A percentile compares a stretch with the other conserved stretches of the same genome.
Evolutionary conservation across 2,113 vertebrate genomes (phyloP).

Genomic region (Passer domesticus): DNA sequence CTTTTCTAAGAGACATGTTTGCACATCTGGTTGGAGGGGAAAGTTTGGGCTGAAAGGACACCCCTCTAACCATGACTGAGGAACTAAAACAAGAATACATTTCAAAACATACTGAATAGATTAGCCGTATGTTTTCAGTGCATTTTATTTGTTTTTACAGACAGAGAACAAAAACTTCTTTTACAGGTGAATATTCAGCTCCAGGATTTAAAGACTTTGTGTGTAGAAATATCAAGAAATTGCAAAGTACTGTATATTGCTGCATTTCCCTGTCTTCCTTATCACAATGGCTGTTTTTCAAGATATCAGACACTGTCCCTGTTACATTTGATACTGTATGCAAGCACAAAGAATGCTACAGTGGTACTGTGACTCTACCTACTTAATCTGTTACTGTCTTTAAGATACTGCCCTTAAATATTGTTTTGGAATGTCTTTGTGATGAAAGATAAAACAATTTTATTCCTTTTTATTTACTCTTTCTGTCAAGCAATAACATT

Average conservation of each 20-base stretch:
- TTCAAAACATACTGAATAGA: constrained; percentile 49
- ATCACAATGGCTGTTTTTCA: neutral
- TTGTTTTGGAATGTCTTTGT: neutral
- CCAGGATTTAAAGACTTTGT: constrained; percentile 8
- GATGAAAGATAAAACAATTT: neutral
- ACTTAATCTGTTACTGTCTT: neutral
- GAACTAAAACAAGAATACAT: constrained; percentile 37
- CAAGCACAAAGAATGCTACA: neutral
- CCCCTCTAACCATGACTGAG: constrained; percentile 29
- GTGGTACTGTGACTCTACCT: neutral
- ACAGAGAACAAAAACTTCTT: constrained; percentile 29
- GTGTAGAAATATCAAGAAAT: constrained; percentile 18
- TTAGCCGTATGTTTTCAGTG: constrained; percentile 49
- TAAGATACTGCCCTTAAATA: neutral
- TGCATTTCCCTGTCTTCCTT: neutral
- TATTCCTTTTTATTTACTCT: neutral
- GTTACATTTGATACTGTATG: neutral
- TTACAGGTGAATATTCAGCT: neutral
- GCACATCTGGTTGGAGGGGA: constrained; percentile 55
- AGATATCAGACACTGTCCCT: neutral
- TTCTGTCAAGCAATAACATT: neutral
- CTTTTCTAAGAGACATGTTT: constrained; percentile 53
- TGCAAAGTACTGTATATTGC: neutral
- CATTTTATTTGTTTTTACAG: constrained; percentile 25
- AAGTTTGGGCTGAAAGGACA: constrained; percentile 61